A percentile compares a stretch with the other conserved stretches of the same genome.
These are phyloP conservation scores for Cephalopterus ornatus DNA, from an alignment of 2,113 vertebrate genomes.

Conservation along the genomic window DNA sequence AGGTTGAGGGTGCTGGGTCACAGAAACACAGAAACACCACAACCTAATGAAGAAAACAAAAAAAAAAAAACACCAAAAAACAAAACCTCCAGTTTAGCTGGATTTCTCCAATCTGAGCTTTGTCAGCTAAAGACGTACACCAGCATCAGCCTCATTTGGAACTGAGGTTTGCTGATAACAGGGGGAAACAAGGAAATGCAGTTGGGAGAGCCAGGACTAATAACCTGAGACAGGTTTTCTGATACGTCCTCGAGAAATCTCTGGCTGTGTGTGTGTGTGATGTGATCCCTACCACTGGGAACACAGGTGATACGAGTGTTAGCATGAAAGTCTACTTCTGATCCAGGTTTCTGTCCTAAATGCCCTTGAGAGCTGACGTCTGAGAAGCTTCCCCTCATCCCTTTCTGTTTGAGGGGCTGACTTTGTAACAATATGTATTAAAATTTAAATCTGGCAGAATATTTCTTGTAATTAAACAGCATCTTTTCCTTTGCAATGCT, in stretches of 20 bases:
- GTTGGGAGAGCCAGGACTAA: background rate
- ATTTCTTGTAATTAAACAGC: background rate
- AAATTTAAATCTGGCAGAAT: background rate
- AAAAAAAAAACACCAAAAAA: no score
- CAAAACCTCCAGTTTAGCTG: background rate
- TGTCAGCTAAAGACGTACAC: background rate
- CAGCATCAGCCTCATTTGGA: background rate
- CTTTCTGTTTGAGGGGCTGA: background rate
- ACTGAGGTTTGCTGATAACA: background rate
- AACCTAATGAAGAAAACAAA: background rate
- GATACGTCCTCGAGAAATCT: fast-evolving
- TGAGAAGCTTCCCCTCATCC: background rate
- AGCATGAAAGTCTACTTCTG: background rate
- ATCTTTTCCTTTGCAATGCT: background rate
- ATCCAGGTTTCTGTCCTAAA: background rate
- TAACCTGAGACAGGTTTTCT: background rate
- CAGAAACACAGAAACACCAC: background rate
- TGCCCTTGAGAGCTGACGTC: background rate
- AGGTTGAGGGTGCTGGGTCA: background rate
- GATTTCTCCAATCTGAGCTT: background rate
- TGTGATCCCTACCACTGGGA: background rate
- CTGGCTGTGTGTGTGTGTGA: fast-evolving
- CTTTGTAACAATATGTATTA: background rate
- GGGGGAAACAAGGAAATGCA: background rate
- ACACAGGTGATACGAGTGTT: fast-evolving